Evolutionary conservation across 2,888 invertebrate species (phyloP).

Genomic region (Spodoptera exigua): DNA sequence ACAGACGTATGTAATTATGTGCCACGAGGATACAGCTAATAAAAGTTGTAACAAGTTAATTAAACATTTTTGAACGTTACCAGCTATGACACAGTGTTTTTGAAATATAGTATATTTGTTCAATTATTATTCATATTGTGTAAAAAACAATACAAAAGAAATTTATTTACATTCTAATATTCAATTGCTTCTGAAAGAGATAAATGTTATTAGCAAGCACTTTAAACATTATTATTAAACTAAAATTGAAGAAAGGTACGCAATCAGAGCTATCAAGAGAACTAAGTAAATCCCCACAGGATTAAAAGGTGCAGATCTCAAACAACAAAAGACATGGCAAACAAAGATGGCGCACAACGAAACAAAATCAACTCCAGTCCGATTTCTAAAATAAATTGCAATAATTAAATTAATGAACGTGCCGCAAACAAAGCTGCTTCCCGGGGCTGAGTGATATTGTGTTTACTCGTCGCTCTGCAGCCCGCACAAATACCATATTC

Average conservation of each 20-base stretch:
- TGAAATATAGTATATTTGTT: background rate
- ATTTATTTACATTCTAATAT: no score
- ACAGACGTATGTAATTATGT: slow-evolving; percentile 42
- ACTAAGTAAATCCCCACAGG: no score
- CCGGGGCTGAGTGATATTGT: slow-evolving; percentile 54
- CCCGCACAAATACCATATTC: slow-evolving; percentile 53
- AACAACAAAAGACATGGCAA: slow-evolving; percentile 11
- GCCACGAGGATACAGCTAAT: slow-evolving; percentile 36
- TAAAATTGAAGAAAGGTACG: no score
- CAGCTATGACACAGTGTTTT: slow-evolving; percentile 7
- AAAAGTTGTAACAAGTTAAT: slow-evolving; percentile 45
- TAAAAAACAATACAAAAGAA: no score
- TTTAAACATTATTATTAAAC: no score
- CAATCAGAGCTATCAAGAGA: no score
- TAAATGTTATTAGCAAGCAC: no score
- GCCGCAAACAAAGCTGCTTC: slow-evolving; percentile 54
- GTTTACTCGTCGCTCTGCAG: slow-evolving; percentile 47
- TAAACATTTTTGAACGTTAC: slow-evolving; percentile 21
- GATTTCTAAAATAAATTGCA: slow-evolving; percentile 45
- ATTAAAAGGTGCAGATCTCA: background rate
- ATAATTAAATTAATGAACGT: slow-evolving; percentile 65
- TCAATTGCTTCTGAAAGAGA: no score
- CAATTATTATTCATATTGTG: no score
- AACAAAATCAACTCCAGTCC: slow-evolving; percentile 23
- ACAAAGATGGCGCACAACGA: slow-evolving; percentile 3